A percentile compares a stretch with the other conserved stretches of the same genome.
Conservation (phyloP, 35 echinoderm and acorn worm genomes). For the Strongylocentrotus purpuratus region DNA sequence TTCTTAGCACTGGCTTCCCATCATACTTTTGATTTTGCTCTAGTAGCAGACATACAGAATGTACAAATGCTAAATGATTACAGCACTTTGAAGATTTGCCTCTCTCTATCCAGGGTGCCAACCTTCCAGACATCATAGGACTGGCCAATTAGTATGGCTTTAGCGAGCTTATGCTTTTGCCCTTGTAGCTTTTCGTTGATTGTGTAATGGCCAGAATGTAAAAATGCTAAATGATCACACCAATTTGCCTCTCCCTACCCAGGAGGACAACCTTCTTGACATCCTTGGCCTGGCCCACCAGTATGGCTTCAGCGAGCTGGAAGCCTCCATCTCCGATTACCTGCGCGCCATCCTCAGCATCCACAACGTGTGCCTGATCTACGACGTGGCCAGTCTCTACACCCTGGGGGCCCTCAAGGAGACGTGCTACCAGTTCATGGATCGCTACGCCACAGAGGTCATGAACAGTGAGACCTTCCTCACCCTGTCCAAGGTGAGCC, state of each 20-base stretch:
- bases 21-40: not conserved
- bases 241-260: not conserved
- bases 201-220: too few species aligned
- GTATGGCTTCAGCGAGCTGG: conserved; percentile 93
- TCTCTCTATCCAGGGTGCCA: conserved; percentile 55
- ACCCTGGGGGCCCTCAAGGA: conserved; percentile 84
- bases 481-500: conserved; percentile 83
- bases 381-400: conserved; percentile 94
- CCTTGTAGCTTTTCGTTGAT: too few species aligned
- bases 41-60: too few species aligned
- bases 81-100: not conserved
- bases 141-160: conserved; percentile 95
- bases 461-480: conserved; percentile 94
- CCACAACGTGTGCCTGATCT: conserved; percentile 96
- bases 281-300: conserved; percentile 93
- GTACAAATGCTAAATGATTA: not conserved
- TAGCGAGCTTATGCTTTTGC: conserved; percentile 49
- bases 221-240: not conserved
- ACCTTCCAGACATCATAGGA: conserved; percentile 80
- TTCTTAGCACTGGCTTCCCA: too few species aligned
- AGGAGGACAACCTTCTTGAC: conserved; percentile 83
- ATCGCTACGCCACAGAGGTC: conserved; percentile 89
- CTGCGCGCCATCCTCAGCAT: conserved; percentile 90
- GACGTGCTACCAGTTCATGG: conserved; percentile 91
- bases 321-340: conserved; percentile 93